phyloP scores from a whole-genome alignment of 2,797 vertebrate species.

The Tinamus major region DNA sequence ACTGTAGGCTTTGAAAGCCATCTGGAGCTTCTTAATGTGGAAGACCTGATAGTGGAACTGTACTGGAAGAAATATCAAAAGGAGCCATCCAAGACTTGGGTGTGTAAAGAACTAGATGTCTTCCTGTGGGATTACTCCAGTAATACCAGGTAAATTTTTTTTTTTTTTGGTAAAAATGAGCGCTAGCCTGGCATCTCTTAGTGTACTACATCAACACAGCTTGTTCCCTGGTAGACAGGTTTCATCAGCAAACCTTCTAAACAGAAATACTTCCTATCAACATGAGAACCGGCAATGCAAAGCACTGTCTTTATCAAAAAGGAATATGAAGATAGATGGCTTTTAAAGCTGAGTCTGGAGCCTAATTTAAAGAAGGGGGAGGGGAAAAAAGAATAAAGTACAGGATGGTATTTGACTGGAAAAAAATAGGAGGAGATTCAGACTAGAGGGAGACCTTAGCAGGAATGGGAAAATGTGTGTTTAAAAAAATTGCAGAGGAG shows the following conservation, averaged over 20 bases:
- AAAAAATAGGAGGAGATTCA: not conserved
- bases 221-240: not conserved
- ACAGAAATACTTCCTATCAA: not conserved
- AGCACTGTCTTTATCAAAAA: not conserved
- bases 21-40: conserved; percentile 74
- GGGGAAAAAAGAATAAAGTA: not conserved
- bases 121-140: conserved; percentile 82
- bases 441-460: not conserved
- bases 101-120: conserved; percentile 74
- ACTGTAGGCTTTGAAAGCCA: conserved; percentile 65
- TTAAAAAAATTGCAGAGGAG: not conserved
- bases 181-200: not conserved
- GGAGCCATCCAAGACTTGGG: conserved; percentile 77
- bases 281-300: not conserved
- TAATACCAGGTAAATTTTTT: conserved; percentile 80
- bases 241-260: not conserved
- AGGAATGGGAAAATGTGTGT: not conserved
- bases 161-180: not conserved
- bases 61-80: conserved; percentile 78
- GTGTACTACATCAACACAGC: not conserved
- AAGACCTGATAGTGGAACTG: conserved; percentile 77
- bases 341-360: not conserved
- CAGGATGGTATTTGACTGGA: not conserved
- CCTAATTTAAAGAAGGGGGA: not conserved
- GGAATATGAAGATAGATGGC: not conserved